Evolutionary conservation across 2,113 vertebrate species (phyloP).

Genomic region (Struthio camelus): DNA sequence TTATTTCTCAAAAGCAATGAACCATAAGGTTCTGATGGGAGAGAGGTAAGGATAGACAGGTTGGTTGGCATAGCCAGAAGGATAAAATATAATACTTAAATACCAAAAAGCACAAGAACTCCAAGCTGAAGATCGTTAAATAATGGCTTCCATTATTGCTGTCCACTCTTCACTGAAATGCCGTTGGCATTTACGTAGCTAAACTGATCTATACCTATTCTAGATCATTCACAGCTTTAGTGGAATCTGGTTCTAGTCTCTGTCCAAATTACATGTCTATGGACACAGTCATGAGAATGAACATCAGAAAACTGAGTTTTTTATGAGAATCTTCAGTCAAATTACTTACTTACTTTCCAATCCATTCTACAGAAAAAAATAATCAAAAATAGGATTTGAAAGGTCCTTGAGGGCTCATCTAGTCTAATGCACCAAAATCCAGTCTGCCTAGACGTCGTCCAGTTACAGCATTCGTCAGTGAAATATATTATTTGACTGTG

Average conservation of each 20-base stretch:
- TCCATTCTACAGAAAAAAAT: background rate
- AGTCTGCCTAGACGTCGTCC: slow-evolving; percentile 3
- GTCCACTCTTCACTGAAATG: background rate
- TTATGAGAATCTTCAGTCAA: background rate
- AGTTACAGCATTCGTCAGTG: background rate
- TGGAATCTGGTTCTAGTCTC: background rate
- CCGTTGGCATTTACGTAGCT: background rate
- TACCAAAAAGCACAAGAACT: background rate
- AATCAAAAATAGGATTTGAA: background rate
- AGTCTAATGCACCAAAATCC: background rate
- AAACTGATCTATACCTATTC: background rate
- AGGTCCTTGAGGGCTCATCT: background rate
- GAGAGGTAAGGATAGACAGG: background rate
- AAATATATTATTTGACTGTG: slow-evolving; percentile 14
- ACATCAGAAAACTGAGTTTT: background rate
- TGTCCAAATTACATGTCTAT: background rate
- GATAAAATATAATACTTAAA: background rate
- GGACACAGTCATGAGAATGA: background rate
- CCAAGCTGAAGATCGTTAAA: background rate
- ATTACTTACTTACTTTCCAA: background rate
- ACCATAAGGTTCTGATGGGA: background rate
- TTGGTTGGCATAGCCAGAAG: background rate
- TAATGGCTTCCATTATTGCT: background rate
- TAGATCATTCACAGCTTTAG: background rate
- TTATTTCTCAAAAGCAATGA: background rate